Evolutionary conservation across 2,888 invertebrate species (phyloP), one percentile per base, ranked within the genome.

Genomic region (Shargacucullia verbasci): DNA sequence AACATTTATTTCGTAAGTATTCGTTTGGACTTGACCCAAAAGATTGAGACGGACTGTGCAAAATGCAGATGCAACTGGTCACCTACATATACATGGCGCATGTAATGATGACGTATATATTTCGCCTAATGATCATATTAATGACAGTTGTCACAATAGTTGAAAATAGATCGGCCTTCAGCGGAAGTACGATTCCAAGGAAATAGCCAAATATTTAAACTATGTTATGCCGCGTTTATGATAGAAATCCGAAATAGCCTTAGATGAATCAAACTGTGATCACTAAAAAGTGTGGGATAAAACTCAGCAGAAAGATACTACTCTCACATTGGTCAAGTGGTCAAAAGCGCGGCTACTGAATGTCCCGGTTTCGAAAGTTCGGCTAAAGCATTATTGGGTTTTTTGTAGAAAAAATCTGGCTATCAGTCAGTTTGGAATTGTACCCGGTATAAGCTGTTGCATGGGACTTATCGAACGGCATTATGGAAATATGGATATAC

Each of bases 21-120:
- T 38, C 31, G 37, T 48, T 72, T 73, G 70, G 70, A 73, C 41
- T 54, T 59, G 54, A 41, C 50, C 60, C 72, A 70, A 73, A 73
- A 53, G 39, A 56, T 29, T 53, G 58, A 50, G 49, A 61, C 12
- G 29, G 12, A 15, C n/a, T 31, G 29, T 45, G 39, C 29, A 41
- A 50, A 35, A 40, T 48, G 15, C 44, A 40, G 45, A 44, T 39
- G 39, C 35, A 52, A 44, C 31, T 15, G 3, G 3, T 34, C 10
- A 12, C 20, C 7, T 46, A 33, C 27, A n/a, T 0, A 34, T 13
- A 29, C 9, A 41, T 14, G 7, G 4, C 11, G 4, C 7, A 33
- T 12, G 35, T 41, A 41, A 31, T 34, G 40, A 14, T 33, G 41
- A 20, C 52, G 40, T n/a, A 12, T 48, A 48, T 27, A 59, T 48